A percentile compares a stretch with the other conserved stretches of the same genome.
These are phyloP conservation scores for Tipula helvola DNA, from an alignment of 2,888 invertebrate genomes.

Conservation along the genomic window DNA sequence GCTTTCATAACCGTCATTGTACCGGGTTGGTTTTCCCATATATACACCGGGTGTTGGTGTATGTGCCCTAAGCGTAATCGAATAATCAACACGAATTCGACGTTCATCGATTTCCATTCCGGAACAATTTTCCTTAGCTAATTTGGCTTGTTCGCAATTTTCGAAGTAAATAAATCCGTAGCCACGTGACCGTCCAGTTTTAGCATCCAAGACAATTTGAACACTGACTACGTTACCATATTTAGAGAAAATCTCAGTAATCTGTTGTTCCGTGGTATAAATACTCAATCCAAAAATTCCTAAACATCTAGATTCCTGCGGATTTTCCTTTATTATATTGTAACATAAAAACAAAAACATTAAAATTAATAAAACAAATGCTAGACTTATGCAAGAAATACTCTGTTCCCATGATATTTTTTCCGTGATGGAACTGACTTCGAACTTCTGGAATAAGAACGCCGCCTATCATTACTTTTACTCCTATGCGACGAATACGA, in stretches of 20 bases:
- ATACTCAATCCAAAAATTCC: slow-evolving; percentile 92
- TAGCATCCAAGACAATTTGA: slow-evolving; percentile 91
- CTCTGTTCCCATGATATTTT: slow-evolving; percentile 39
- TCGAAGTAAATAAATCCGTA: slow-evolving; percentile 94
- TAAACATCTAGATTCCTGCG: slow-evolving; percentile 76
- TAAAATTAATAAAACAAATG: not conserved
- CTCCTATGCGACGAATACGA: slow-evolving; percentile 47
- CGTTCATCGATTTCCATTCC: slow-evolving; percentile 92
- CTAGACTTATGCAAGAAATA: not conserved
- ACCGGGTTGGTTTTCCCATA: slow-evolving; percentile 78
- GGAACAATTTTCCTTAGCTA: slow-evolving; percentile 85
- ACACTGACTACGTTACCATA: slow-evolving; percentile 86
- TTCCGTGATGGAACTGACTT: slow-evolving; percentile 60
- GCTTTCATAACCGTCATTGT: not conserved
- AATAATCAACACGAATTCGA: slow-evolving; percentile 87
- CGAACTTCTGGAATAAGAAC: slow-evolving; percentile 62
- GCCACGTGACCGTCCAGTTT: slow-evolving; percentile 87
- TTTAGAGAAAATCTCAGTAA: slow-evolving; percentile 84
- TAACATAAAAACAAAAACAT: not conserved
- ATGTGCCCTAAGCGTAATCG: slow-evolving; percentile 90
- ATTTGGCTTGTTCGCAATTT: slow-evolving; percentile 75
- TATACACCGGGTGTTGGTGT: slow-evolving; percentile 97
- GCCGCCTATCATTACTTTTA: slow-evolving; percentile 45
- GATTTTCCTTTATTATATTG: slow-evolving; percentile 46
- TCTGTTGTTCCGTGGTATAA: slow-evolving; percentile 83